Conservation (phyloP, 2,113 vertebrate genomes). For the Pontoporia blainvillei region DNA sequence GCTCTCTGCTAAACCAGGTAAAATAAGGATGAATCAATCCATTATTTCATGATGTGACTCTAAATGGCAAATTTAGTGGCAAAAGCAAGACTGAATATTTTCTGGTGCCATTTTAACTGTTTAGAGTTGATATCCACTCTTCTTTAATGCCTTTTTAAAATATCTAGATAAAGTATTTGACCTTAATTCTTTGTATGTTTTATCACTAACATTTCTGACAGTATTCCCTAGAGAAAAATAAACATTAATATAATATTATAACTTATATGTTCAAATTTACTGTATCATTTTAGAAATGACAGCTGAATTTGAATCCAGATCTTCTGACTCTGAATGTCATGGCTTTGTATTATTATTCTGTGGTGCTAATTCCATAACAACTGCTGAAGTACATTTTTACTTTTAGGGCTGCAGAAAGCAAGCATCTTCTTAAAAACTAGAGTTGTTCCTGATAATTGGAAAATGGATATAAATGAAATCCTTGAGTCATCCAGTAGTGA, state of each 20-base stretch:
- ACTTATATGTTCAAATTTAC: not conserved
- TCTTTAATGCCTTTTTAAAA: not conserved
- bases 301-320: slow-evolving; percentile 3
- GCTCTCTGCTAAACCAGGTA: slow-evolving; percentile 88
- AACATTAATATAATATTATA: not conserved
- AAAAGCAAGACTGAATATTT: not conserved
- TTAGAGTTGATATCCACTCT: not conserved
- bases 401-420: slow-evolving; percentile 88
- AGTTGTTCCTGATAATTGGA: slow-evolving; percentile 91
- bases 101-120: not conserved
- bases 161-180: not conserved
- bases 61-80: not conserved
- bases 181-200: slow-evolving; percentile 7
- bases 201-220: not conserved
- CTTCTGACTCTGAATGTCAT: not conserved
- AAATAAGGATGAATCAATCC: slow-evolving; percentile 35
- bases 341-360: not conserved
- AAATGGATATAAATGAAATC: slow-evolving; percentile 98
- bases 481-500: slow-evolving; percentile 96
- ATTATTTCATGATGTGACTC: not conserved
- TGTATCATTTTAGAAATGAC: not conserved
- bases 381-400: slow-evolving; percentile 43
- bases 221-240: not conserved
- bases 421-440: slow-evolving; percentile 83
- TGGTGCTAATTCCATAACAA: not conserved